Evolutionary conservation across 2,888 invertebrate genomes (phyloP), one percentile per base, ranked within the genome.

Genomic region (Trissolcus japonicus): DNA sequence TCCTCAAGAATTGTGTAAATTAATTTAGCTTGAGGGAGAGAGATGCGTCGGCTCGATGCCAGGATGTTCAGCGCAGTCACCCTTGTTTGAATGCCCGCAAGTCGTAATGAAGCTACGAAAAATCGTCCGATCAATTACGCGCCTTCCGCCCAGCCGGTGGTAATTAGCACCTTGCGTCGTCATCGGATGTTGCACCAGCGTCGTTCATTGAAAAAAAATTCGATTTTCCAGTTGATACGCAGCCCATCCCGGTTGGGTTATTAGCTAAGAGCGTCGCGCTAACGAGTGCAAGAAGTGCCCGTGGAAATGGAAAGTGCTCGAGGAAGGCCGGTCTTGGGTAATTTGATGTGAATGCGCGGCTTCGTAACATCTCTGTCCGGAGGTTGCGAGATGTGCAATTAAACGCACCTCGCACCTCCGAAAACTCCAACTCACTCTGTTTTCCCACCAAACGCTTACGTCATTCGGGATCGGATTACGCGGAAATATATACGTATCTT

Each of bases 281-380:
- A 69, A 76, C 66, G 56, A 71, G 60, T 81, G 82, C 54, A 60
- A 69, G 82, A 82, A 82, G 79, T 81, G 79, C 78, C 78, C 79
- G 79, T 83, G 80, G 82, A 86, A 85, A 85, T 86, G 83, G 86
- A 86, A 86, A 86, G 86, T 85, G 79, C 53, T 46, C 40, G 79
- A 79, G 83, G 83, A 85, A 85, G 83, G 77, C 46, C 50, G 65
- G 40, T 71, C 80, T 83, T 84, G 82, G 72, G 82, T 78, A 83
- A 85, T 78, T 82, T 76, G 78, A 65, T 62, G 80, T 50, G 78
- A 78, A 74, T 2, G 2, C 72, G 53, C 53, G 56, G 60, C 57
- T 67, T 55, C 56, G 74, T 54, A 78, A 62, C 66, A 57, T 62
- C 57, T 61, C 54, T 57, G 41, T 61, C 65, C 68, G 73, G 54